Percentiles rank a stretch among this genome's conserved stretches.
Conservation (phyloP, 1,140 invertebrate species). For the Drepana arcuata region DNA sequence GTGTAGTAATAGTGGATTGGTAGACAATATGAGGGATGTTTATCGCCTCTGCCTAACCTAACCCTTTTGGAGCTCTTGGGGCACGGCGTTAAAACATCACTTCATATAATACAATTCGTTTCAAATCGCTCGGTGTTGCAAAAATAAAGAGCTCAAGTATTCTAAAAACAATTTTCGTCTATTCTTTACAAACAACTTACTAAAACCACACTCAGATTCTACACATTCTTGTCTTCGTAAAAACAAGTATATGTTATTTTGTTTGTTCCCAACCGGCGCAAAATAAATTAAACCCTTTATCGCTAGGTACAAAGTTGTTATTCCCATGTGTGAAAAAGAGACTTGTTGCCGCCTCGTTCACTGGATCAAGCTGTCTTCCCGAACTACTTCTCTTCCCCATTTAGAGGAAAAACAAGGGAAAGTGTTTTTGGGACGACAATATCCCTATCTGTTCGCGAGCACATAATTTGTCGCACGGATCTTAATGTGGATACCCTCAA, state of each 20-base stretch:
- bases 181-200: too few species aligned
- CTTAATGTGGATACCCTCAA: slow-evolving; percentile 29
- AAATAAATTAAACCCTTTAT: slow-evolving; percentile 22
- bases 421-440: slow-evolving; percentile 42
- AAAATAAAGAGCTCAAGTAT: too few species aligned
- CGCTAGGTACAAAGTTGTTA: slow-evolving; percentile 18
- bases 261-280: slow-evolving; percentile 19
- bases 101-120: background rate
- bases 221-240: slow-evolving; percentile 23
- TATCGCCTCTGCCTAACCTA: too few species aligned
- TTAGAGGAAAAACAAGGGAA: slow-evolving; percentile 43
- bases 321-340: slow-evolving; percentile 19
- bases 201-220: too few species aligned
- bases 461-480: slow-evolving; percentile 43
- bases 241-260: slow-evolving; percentile 30
- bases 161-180: too few species aligned
- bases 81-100: too few species aligned
- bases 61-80: too few species aligned
- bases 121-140: background rate
- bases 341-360: slow-evolving; percentile 44
- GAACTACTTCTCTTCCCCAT: slow-evolving; percentile 39
- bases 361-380: slow-evolving; percentile 52
- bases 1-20: too few species aligned
- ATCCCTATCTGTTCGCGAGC: slow-evolving; percentile 34
- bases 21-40: too few species aligned